A percentile compares a stretch with the other conserved stretches of the same genome.
Conservation (phyloP, 1,140 invertebrate species). For the Megalonaias nervosa region DNA sequence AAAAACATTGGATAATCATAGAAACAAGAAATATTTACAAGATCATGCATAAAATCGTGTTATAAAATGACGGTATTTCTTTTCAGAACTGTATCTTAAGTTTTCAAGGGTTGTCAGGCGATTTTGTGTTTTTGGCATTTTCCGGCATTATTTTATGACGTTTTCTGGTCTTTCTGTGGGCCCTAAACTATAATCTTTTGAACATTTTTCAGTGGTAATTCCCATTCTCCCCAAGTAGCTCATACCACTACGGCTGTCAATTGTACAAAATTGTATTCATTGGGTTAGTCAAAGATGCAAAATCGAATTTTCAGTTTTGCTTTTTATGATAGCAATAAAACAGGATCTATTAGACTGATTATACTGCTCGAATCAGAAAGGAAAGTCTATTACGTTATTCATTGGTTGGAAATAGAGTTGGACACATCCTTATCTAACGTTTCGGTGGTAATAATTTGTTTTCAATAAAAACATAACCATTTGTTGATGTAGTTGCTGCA, state of each 20-base stretch:
- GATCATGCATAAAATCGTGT: too few species aligned
- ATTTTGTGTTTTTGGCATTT: too few species aligned
- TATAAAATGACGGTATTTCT: too few species aligned
- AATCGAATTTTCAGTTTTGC: conserved; percentile 18
- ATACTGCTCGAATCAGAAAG: not conserved
- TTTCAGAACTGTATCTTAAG: too few species aligned
- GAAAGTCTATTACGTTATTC: conserved; percentile 5
- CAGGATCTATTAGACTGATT: conserved; percentile 10
- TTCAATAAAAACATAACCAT: not conserved
- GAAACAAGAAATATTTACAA: too few species aligned
- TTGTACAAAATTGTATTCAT: conserved; percentile 14
- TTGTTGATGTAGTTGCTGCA: conserved; percentile 8
- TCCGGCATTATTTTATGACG: too few species aligned
- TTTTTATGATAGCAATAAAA: conserved; percentile 1
- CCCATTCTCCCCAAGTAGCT: too few species aligned
- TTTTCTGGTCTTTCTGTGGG: too few species aligned
- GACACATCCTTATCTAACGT: conserved; percentile 2
- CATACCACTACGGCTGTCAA: conserved; percentile 5
- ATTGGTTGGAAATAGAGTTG: conserved; percentile 1
- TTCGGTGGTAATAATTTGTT: conserved; percentile 5
- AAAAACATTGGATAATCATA: too few species aligned
- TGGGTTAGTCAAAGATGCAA: conserved; percentile 10
- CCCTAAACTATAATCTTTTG: too few species aligned
- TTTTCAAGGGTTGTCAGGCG: too few species aligned
- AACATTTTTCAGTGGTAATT: too few species aligned